Evolutionary conservation across 2,113 vertebrate species (phyloP).

Genomic region (Takifugu flavidus): DNA sequence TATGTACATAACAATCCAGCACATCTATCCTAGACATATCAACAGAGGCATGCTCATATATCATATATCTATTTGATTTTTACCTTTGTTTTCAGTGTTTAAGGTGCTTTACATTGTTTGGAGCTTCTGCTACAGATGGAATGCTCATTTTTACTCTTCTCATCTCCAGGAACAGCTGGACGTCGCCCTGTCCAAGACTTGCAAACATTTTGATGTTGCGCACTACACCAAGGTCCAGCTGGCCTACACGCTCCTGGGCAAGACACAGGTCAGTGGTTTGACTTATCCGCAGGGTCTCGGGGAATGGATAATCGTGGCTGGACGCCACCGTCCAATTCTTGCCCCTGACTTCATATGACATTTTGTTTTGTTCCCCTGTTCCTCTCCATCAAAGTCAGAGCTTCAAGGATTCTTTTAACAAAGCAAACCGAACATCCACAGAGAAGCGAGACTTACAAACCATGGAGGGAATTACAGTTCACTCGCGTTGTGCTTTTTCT

Average conservation of each 20-base stretch:
- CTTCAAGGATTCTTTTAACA: no score
- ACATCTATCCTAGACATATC: background rate
- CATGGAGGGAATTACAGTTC: no score
- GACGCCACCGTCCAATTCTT: background rate
- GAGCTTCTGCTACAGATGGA: no score
- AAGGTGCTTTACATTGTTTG: no score
- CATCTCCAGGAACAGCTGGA: constrained; percentile 91
- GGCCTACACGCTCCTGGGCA: constrained; percentile 93
- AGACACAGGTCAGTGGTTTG: constrained; percentile 87
- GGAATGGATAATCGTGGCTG: background rate
- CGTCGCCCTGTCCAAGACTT: constrained; percentile 95
- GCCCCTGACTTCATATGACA: background rate
- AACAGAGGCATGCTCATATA: no score
- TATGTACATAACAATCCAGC: background rate
- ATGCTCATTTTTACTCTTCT: constrained; percentile 9
- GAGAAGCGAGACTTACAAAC: no score
- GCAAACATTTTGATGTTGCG: constrained; percentile 93
- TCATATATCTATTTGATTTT: no score
- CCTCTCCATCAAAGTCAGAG: no score
- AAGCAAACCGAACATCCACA: no score
- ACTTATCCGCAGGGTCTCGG: background rate
- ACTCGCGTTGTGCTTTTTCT: no score
- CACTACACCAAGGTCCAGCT: constrained; percentile 98
- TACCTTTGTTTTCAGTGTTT: no score
- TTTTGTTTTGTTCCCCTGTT: background rate